phyloP scores from a whole-genome alignment of 2,888 invertebrate genomes.

The Cecidostiba fungosa region DNA sequence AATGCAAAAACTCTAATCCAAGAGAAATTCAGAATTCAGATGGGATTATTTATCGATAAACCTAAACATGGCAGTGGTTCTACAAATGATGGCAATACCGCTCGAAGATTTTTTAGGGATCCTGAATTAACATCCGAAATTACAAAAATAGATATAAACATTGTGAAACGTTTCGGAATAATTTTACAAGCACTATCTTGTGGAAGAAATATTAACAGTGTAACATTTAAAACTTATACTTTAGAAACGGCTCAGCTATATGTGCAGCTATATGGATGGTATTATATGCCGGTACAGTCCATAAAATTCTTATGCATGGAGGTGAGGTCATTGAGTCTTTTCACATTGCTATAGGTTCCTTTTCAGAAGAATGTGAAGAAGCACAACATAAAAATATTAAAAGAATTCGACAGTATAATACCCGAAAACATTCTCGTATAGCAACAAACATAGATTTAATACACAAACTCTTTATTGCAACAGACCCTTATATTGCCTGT shows the following conservation, averaged over 20 bases:
- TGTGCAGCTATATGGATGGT: constrained; percentile 65
- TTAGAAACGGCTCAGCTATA: constrained; percentile 63
- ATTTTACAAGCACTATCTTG: constrained; percentile 35
- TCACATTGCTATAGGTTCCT: constrained; percentile 64
- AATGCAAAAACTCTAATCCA: constrained; percentile 48
- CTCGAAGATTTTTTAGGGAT: constrained; percentile 53
- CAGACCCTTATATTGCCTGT: too few relatives aligned
- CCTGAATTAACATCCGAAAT: constrained; percentile 58
- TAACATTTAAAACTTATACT: constrained; percentile 47
- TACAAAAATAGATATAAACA: constrained; percentile 60
- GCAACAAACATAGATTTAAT: too few relatives aligned
- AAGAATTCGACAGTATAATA: too few relatives aligned
- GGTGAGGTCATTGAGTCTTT: constrained; percentile 53
- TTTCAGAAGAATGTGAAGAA: constrained; percentile 67
- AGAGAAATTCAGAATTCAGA: constrained; percentile 39
- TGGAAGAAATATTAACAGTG: constrained; percentile 59
- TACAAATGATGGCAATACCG: constrained; percentile 49
- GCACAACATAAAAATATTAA: constrained; percentile 63
- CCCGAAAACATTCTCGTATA: too few relatives aligned
- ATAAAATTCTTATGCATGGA: constrained; percentile 65
- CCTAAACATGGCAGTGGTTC: constrained; percentile 53
- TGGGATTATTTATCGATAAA: constrained; percentile 41
- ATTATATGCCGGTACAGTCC: constrained; percentile 66
- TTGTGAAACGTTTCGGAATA: constrained; percentile 59
- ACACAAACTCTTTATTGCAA: too few relatives aligned